Percentiles rank a stretch among this genome's conserved stretches.
Evolutionary conservation across 2,113 vertebrate species (phyloP).

Genomic region (Pachycephala philippinensis): DNA sequence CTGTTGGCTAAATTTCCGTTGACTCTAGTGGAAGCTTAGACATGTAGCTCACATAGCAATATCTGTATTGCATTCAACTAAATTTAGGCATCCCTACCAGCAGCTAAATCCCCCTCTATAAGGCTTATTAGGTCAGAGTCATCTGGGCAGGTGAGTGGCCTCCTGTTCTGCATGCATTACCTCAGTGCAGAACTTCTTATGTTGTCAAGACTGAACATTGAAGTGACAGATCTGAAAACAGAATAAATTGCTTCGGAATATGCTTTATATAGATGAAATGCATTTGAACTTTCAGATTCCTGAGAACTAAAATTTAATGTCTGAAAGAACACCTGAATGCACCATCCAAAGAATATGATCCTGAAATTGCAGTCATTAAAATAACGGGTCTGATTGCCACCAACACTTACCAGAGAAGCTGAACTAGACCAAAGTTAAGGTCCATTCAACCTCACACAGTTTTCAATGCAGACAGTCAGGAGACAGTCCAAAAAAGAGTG

Average conservation of each 20-base stretch:
- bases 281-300: not conserved
- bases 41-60: not conserved
- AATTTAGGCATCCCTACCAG: not conserved
- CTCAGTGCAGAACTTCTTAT: not conserved
- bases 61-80: not conserved
- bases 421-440: not conserved
- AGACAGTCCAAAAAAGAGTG: not conserved
- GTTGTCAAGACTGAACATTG: not conserved
- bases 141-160: not conserved
- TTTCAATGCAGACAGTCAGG: not conserved
- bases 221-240: conserved; percentile 7
- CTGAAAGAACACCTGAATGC: not conserved
- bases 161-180: not conserved
- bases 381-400: rapidly evolving
- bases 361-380: not conserved
- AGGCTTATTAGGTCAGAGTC: not conserved
- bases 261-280: not conserved
- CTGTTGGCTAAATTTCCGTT: not conserved
- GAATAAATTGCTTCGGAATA: conserved; percentile 3
- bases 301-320: not conserved
- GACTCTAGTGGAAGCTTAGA: not conserved
- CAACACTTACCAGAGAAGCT: not conserved
- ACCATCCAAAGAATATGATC: not conserved
- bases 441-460: not conserved
- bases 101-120: not conserved